Conservation (phyloP, 2,888 invertebrate species). For the Cerceris rybyensis region DNA sequence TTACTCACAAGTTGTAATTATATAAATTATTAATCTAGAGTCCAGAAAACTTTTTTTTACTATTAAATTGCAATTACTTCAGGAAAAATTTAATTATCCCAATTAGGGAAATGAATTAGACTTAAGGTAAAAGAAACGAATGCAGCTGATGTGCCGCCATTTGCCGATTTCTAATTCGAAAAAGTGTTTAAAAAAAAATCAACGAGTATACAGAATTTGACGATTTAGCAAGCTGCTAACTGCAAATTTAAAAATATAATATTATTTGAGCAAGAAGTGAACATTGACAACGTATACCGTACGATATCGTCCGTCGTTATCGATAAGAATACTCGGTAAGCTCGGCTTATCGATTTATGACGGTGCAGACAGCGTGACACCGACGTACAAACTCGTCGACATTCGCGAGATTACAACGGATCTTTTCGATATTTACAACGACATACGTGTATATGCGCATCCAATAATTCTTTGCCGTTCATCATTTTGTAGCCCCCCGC, state of each 20-base stretch:
- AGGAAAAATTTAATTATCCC: too few species aligned
- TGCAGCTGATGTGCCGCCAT: too few species aligned
- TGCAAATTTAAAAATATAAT: slow-evolving; percentile 16
- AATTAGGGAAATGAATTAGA: too few species aligned
- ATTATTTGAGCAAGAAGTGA: slow-evolving; percentile 30
- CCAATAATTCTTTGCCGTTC: slow-evolving; percentile 8
- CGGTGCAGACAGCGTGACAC: slow-evolving; percentile 77
- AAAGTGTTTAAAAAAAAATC: too few species aligned
- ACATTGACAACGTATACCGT: slow-evolving; percentile 32
- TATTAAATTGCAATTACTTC: too few species aligned
- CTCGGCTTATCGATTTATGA: slow-evolving; percentile 75
- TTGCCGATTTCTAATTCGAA: too few species aligned
- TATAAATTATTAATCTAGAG: too few species aligned
- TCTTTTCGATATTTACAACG: slow-evolving; percentile 43
- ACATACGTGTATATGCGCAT: slow-evolving; percentile 2
- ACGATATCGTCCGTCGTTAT: slow-evolving; percentile 68
- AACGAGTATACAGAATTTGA: not conserved
- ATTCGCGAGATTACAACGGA: slow-evolving; percentile 53
- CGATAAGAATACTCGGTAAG: slow-evolving; percentile 64
- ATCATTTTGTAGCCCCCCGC: slow-evolving; percentile 26
- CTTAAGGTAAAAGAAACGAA: too few species aligned
- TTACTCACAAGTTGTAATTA: too few species aligned
- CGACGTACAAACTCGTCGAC: slow-evolving; percentile 60
- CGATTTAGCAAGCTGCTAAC: not conserved
- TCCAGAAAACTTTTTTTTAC: too few species aligned